Base-by-base conservation (phyloP, 2,888 invertebrate genomes). In the Cataglyphis rosenhaueri region DNA sequence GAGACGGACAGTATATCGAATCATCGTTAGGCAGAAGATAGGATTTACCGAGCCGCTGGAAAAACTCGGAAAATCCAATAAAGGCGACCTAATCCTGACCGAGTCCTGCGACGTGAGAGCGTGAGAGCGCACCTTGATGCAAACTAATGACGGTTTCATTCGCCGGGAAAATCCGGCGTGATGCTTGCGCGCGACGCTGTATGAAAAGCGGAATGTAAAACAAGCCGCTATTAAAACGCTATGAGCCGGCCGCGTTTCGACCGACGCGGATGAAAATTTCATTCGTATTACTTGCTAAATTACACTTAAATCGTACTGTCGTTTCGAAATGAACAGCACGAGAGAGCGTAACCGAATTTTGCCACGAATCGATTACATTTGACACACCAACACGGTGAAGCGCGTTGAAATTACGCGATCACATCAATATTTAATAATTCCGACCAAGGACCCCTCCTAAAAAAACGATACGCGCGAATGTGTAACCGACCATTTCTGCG, bases 21-120 rank as follows among this genome's bases (percentile, higher is more conserved):
- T 94, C 93, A 94, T 94, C 94, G 93, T 94, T 94, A 94, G 89
- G 64, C 41, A 90, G 92, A 91, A 93, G 91, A 93, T 90, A 85
- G 93, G 93, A 94, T 94, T 94, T 93, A 86, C 91, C 89, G 90
- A 90, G 87, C 88, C 83, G 85, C 82, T 82, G 91, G 88, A 90
- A 92, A 91, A 92, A 92, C 90, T 90, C 84, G 87, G 86, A 73
- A 86, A 91, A 91, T 89, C 90, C 89, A 87, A 88, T 89, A 89
- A 85, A 87, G 87, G 79, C 66, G 89, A 83, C 90, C 91, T 92
- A 94, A 94, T 94, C 93, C 92, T 90, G 91, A 91, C 87, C 88
- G 91, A 92, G 92, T 91, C 83, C 81, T 74, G 81, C 79, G 75
- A 62, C 44, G 35, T 25, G 32, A 6, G 25, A 32, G 21, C 32